Evolutionary conservation across 2,888 invertebrate genomes (phyloP).

Genomic region (Phalangium opilio): DNA sequence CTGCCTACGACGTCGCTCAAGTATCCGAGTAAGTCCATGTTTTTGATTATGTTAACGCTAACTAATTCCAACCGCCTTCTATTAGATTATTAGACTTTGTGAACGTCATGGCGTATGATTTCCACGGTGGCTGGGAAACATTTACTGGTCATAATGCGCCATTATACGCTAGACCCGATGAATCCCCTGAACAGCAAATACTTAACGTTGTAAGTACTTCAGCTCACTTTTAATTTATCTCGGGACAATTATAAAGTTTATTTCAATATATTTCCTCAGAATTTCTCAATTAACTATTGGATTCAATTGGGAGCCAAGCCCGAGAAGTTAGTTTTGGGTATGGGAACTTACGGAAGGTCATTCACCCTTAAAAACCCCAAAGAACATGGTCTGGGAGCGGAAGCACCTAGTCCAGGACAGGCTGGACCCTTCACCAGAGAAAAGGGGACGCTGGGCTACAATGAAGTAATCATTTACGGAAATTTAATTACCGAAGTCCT

Average conservation of each 20-base stretch:
- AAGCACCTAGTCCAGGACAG: slow-evolving; percentile 41
- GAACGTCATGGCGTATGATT: slow-evolving; percentile 57
- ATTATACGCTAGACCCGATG: slow-evolving; percentile 30
- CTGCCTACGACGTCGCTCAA: slow-evolving; percentile 56
- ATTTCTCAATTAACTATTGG: slow-evolving; percentile 58
- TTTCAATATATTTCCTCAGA: slow-evolving; percentile 39
- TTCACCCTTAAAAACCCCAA: slow-evolving; percentile 41
- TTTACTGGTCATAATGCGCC: slow-evolving; percentile 27
- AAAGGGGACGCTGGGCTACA: slow-evolving; percentile 53
- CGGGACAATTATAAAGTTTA: too few relatives aligned
- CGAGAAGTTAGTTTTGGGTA: slow-evolving; percentile 50
- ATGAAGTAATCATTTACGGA: slow-evolving; percentile 43
- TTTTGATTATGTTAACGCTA: neutral
- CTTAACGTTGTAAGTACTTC: slow-evolving; percentile 50
- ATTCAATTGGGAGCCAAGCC: slow-evolving; percentile 52
- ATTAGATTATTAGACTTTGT: slow-evolving; percentile 47
- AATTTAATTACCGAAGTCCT: neutral
- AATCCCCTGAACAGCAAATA: slow-evolving; percentile 23
- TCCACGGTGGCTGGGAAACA: slow-evolving; percentile 40
- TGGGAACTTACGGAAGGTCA: slow-evolving; percentile 53
- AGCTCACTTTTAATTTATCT: slow-evolving; percentile 2
- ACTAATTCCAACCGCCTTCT: too few relatives aligned
- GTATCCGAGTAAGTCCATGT: slow-evolving; percentile 41
- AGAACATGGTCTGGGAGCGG: slow-evolving; percentile 39
- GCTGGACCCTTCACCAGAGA: slow-evolving; percentile 47